These are phyloP conservation scores for Colostygia pectinataria DNA, from an alignment of 2,888 invertebrate genomes.

Conservation along the genomic window DNA sequence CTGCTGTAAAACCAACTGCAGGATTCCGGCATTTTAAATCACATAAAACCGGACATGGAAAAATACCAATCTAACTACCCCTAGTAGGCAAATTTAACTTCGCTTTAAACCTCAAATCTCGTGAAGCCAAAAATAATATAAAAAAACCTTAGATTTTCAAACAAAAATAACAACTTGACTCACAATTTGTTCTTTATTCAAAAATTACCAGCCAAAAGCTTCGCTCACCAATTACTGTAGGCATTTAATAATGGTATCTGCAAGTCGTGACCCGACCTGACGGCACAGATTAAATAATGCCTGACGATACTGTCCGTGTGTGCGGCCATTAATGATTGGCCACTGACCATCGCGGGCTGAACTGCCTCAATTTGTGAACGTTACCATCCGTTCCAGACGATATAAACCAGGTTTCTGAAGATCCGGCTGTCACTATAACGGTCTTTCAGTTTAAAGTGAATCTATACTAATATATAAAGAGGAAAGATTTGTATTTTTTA, in stretches of 20 bases:
- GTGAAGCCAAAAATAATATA: no score
- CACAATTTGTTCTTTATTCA: no score
- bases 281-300: no score
- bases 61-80: no score
- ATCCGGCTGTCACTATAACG: not conserved
- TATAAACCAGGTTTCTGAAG: slow-evolving; percentile 14
- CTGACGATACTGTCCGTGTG: slow-evolving; percentile 21
- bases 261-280: slow-evolving; percentile 14
- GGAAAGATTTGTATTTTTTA: no score
- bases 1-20: no score
- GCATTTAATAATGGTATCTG: slow-evolving; percentile 13
- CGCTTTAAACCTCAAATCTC: no score
- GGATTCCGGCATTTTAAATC: no score
- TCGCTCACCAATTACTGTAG: not conserved
- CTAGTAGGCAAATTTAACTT: no score
- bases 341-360: slow-evolving; percentile 6
- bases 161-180: not conserved
- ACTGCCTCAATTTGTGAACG: slow-evolving; percentile 38
- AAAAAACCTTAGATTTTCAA: no score
- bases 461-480: no score
- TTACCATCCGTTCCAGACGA: slow-evolving; percentile 43
- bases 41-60: no score
- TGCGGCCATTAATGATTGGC: slow-evolving; percentile 19
- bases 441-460: not conserved
- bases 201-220: not conserved